Evolutionary conservation across 2,113 vertebrate species (phyloP), one percentile per base, ranked within the genome.

Genomic region (Ovibos moschatus): DNA sequence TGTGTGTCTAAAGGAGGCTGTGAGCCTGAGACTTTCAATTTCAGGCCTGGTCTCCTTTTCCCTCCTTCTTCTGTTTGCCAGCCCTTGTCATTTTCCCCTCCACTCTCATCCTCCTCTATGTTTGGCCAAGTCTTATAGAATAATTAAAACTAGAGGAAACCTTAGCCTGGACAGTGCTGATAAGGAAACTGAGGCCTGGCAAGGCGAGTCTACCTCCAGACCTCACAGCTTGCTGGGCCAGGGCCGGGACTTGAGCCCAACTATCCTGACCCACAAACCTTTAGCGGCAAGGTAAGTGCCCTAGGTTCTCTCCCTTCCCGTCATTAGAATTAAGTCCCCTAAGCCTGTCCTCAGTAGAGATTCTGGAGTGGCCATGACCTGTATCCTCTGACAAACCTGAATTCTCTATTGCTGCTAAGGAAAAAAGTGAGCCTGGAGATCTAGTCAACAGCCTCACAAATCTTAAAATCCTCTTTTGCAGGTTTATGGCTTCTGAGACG

Each of bases 401-500:
- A 27, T 43, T 76, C 71, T 76, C 71, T 43, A 21, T 12, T 76
- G 67, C 82, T 90, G 76, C 85, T 51, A 51, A 55, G 81, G 84
- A 60, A 50, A 60, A 93, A 89, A 94, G 55, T 51, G 64, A 94
- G 89, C 17, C 91, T 12, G 21, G 76, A 89, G 76, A 86, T 89
- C 55, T 23, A 27, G 92, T 95, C 93, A 94, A 87, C 91, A 97
- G 91, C 93, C 89, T 97, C 95, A 89, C 94, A 97, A 97, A 98
- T 97, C 98, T 97, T 96, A 95, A 96, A 83, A 97, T 96, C 83
- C 93, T 97, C 95, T 96, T 94, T 89, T 98, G 96, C 94, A 91
- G 95, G 94, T 97, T 98, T 98, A 98, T 95, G 96, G 97, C 93
- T 97, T 97, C 97, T 98, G 96, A 98, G 97, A 97, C 96, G 91